These are phyloP conservation scores for Turdus rufiventris DNA, from an alignment of 2,113 vertebrate species.

Conservation along the genomic window DNA sequence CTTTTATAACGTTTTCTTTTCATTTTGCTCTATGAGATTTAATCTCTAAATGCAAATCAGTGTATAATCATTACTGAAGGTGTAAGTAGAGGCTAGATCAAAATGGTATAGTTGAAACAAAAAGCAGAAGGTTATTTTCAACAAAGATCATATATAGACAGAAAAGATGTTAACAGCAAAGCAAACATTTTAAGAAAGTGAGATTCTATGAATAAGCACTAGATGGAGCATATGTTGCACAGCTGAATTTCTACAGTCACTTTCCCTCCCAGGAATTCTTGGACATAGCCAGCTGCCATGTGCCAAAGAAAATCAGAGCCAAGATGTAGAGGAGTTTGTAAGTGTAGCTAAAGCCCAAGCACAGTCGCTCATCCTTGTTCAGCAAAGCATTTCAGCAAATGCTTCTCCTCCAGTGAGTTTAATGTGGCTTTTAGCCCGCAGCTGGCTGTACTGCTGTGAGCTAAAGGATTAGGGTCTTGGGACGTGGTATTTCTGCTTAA, in stretches of 20 bases:
- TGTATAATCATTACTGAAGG: background rate
- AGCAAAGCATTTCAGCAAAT: background rate
- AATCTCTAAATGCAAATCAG: background rate
- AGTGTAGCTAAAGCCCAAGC: background rate
- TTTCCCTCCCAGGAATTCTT: background rate
- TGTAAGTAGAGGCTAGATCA: background rate
- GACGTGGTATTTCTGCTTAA: background rate
- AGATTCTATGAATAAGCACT: constrained; percentile 18
- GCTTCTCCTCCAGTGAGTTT: background rate
- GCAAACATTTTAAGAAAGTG: background rate
- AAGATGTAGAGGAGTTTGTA: background rate
- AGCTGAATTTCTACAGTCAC: background rate
- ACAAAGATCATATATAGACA: background rate
- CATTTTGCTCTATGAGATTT: background rate
- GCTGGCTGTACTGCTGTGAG: background rate
- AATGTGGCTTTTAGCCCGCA: background rate
- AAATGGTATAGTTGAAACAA: background rate
- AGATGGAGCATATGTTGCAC: constrained; percentile 59
- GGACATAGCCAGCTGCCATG: background rate
- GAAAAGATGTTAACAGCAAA: background rate
- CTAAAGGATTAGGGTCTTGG: background rate
- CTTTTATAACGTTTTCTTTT: background rate
- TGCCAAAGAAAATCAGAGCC: constrained; percentile 6
- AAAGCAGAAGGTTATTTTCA: background rate
- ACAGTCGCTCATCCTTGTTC: background rate